A percentile compares a stretch with the other conserved stretches of the same genome.
Conservation (phyloP, 2,797 vertebrate species). For the Sebastiscus tertius region DNA sequence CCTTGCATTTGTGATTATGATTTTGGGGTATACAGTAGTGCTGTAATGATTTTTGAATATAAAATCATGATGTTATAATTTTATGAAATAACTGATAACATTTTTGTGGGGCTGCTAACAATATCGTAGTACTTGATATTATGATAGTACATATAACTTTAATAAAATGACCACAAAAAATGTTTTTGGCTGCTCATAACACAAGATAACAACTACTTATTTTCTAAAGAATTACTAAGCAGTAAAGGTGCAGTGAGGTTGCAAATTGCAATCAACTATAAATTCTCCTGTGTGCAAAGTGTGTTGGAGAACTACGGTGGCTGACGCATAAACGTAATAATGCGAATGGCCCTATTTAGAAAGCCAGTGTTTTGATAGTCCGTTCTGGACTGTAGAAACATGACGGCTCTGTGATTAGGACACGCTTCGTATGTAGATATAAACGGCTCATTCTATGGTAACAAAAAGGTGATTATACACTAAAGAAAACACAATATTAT, state of each 20-base stretch:
- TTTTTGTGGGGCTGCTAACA: not conserved
- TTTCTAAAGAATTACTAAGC: not conserved
- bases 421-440: too few species aligned
- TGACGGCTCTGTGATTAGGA: too few species aligned
- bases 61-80: not conserved
- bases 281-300: too few species aligned
- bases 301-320: too few species aligned
- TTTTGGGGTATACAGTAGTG: not conserved
- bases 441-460: too few species aligned
- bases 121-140: not conserved
- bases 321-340: too few species aligned
- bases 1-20: not conserved
- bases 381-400: too few species aligned
- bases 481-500: too few species aligned
- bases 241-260: not conserved
- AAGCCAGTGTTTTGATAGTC: too few species aligned
- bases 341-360: too few species aligned
- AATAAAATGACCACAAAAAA: not conserved
- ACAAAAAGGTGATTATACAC: too few species aligned
- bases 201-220: not conserved
- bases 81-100: not conserved
- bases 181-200: not conserved
- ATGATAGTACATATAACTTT: not conserved
- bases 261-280: too few species aligned
- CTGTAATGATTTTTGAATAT: not conserved